Evolutionary conservation across 2,113 vertebrate species (phyloP).

Genomic region (Theropithecus gelada): DNA sequence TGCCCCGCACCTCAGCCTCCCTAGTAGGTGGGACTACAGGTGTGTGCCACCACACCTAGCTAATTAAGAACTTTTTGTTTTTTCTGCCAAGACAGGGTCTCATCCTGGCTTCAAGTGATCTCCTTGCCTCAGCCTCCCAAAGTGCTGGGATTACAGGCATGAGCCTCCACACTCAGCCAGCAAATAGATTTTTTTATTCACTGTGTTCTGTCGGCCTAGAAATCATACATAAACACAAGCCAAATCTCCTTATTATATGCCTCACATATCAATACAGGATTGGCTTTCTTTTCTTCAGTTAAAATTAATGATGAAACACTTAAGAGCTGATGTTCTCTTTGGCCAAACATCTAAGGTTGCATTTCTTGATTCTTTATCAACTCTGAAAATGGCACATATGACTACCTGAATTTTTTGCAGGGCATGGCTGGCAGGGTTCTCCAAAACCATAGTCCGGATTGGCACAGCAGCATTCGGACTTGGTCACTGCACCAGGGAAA

Average conservation of each 20-base stretch:
- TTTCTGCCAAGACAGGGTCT: too few relatives aligned
- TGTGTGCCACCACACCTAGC: too few relatives aligned
- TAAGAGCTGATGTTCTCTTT: neutral
- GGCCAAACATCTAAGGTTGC: neutral
- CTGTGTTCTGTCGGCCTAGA: neutral
- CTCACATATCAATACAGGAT: neutral
- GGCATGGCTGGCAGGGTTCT: constrained; percentile 96
- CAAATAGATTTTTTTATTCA: neutral
- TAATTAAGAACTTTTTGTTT: too few relatives aligned
- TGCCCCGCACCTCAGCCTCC: too few relatives aligned
- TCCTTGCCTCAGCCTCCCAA: too few relatives aligned
- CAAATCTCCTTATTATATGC: neutral
- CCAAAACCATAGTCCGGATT: constrained; percentile 96
- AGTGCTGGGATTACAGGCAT: too few relatives aligned
- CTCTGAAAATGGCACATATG: neutral
- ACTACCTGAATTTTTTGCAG: constrained; percentile 94
- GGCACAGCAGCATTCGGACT: constrained; percentile 98
- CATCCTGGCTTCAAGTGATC: too few relatives aligned
- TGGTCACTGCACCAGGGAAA: constrained; percentile 96
- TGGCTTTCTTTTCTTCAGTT: neutral
- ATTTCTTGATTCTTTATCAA: rapidly evolving
- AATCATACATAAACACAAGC: neutral
- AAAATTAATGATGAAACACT: neutral
- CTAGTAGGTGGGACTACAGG: too few relatives aligned
- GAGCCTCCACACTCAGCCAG: neutral